Evolutionary conservation across 2,797 vertebrate genomes (phyloP).

Genomic region (Caiman crocodilus): DNA sequence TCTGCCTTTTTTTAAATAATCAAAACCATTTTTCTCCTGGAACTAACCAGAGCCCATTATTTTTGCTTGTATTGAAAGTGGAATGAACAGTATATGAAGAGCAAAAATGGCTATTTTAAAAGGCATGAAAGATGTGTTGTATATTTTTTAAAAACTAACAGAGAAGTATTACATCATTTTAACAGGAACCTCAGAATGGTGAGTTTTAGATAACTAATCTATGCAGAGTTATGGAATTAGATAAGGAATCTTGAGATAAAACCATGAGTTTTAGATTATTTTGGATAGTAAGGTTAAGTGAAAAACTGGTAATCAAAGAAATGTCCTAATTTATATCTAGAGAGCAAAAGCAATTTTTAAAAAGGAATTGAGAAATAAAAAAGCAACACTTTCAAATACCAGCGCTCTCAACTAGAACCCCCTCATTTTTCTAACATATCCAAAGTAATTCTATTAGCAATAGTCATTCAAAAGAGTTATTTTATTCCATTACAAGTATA

Average conservation of each 20-base stretch:
- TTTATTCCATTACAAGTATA: background rate
- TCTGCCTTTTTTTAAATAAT: background rate
- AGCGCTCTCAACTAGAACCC: background rate
- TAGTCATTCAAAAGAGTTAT: background rate
- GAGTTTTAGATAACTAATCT: background rate
- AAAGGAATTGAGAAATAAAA: background rate
- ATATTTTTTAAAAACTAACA: background rate
- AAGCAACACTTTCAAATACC: background rate
- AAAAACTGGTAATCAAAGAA: background rate
- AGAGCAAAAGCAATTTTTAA: background rate
- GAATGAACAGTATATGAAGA: constrained; percentile 16
- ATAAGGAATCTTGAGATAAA: background rate
- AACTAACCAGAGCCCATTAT: constrained; percentile 15
- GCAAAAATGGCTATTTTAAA: constrained; percentile 22
- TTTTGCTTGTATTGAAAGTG: background rate
- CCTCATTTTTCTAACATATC: background rate
- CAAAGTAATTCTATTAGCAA: background rate
- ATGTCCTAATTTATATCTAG: background rate
- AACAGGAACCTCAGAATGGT: background rate
- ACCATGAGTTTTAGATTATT: background rate
- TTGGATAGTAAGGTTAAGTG: background rate
- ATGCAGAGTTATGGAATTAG: background rate
- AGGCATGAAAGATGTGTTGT: background rate
- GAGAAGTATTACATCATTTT: background rate
- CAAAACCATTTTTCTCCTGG: constrained; percentile 48